Evolutionary conservation across 2,113 vertebrate species (phyloP), one percentile per base, ranked within the genome.

Genomic region (Macquaria ambigua): DNA sequence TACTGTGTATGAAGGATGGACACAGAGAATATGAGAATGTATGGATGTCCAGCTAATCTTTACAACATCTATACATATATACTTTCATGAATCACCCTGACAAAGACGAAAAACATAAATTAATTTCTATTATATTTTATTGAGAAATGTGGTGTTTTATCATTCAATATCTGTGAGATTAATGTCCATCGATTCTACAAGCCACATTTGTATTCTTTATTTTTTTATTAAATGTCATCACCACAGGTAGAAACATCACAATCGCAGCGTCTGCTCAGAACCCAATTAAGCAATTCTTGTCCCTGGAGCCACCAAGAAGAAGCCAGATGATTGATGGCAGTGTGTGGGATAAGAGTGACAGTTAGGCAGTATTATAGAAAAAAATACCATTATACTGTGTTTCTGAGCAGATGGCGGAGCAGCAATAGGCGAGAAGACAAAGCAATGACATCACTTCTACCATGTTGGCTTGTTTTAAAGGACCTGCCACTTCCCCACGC

Each of bases 371-470:
- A 28, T 64, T 66, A 61, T 15, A 68, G 72, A 31, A 31, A 34
- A 16, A 73, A 67, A 63, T 25, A 23, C n/a, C 8, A 20, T 58
- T 58, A 48, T 20, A 14, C 25, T 15, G 48, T 56, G 61, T 39
- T 74, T 70, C 39, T 20, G 59, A 68, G 71, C 74, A 84, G 48
- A 78, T 43, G 9, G 25, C 50, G 5, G n/a, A 66, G 69, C 75
- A 48, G 68, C 53, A 77, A 67, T 34, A 18, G 61, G 43, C 18
- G 15, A 66, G 43, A 34, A 25, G 25, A 76, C 50, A 25, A 62
- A 82, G 37, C 58, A 63, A 68, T 64, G 64, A 50, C 81, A 48
- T 80, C 61, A 68, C 43, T 23, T 37, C 55, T 46, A 23, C 39
- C 21, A 14, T n/a, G 1, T 74, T 12, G 41, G 25, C 34, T 53